Evolutionary conservation across 2,888 invertebrate genomes (phyloP).

Genomic region (Macaria notata): DNA sequence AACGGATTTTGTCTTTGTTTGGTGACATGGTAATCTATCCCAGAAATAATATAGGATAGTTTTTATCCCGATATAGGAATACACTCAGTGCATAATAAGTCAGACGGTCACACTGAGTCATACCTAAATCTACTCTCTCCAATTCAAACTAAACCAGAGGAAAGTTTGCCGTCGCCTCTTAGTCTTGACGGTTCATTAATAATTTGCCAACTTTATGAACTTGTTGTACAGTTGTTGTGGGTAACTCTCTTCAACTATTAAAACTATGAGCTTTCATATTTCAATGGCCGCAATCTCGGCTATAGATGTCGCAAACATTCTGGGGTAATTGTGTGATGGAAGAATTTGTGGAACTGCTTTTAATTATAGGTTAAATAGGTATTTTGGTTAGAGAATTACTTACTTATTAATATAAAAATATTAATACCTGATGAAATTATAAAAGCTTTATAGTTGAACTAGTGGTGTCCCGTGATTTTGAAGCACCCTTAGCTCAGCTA

Average conservation of each 20-base stretch:
- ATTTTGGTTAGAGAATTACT: background rate
- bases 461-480: too few species aligned
- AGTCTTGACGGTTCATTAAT: conserved; percentile 23
- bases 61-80: too few species aligned
- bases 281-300: background rate
- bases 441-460: background rate
- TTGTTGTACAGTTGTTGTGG: conserved; percentile 20
- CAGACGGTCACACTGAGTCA: too few species aligned
- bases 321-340: too few species aligned
- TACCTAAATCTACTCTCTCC: too few species aligned
- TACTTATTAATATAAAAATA: background rate
- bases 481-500: too few species aligned
- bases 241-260: conserved; percentile 14
- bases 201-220: conserved; percentile 25
- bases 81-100: too few species aligned
- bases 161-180: conserved; percentile 1
- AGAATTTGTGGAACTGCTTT: background rate
- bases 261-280: conserved; percentile 8
- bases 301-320: too few species aligned
- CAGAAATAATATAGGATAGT: too few species aligned
- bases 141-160: too few species aligned
- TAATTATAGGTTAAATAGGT: background rate
- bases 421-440: background rate
- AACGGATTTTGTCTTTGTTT: too few species aligned
- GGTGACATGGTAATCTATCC: too few species aligned